phyloP scores from a whole-genome alignment of 2,888 invertebrate genomes.

The Malthinus seriepunctatus region DNA sequence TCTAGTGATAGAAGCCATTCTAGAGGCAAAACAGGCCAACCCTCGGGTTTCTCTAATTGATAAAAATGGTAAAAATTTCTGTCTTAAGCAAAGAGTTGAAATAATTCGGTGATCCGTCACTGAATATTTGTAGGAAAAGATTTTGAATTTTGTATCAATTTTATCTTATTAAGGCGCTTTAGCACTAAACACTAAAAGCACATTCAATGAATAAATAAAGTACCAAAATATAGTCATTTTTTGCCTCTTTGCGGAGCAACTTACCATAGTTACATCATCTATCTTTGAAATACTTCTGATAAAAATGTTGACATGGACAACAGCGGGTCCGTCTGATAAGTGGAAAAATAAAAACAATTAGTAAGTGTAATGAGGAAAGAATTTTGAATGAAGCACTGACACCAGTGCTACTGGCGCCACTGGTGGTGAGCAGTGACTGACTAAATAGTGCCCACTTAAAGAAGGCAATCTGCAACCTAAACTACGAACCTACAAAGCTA shows the following conservation, averaged over 20 bases:
- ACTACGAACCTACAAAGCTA: slow-evolving; percentile 50
- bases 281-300: slow-evolving; percentile 99
- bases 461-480: slow-evolving; percentile 51
- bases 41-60: too few species aligned
- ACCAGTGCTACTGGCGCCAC: slow-evolving; percentile 35
- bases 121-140: too few species aligned
- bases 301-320: slow-evolving; percentile 97
- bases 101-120: too few species aligned
- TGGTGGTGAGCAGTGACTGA: slow-evolving; percentile 37
- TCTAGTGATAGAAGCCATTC: too few species aligned
- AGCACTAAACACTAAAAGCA: too few species aligned
- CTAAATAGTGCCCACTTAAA: slow-evolving; percentile 39
- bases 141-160: too few species aligned
- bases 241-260: slow-evolving; percentile 52
- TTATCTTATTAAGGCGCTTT: too few species aligned
- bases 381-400: slow-evolving; percentile 49
- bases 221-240: too few species aligned
- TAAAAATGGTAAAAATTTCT: too few species aligned
- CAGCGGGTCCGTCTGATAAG: slow-evolving; percentile 86
- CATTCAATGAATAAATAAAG: too few species aligned
- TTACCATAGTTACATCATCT: slow-evolving; percentile 99
- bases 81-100: too few species aligned
- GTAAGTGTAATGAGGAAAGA: slow-evolving; percentile 37
- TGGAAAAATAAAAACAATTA: slow-evolving; percentile 50
- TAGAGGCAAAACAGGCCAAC: too few species aligned